Conservation (phyloP, 2,113 vertebrate species). For the Tylochromis polylepis region DNA sequence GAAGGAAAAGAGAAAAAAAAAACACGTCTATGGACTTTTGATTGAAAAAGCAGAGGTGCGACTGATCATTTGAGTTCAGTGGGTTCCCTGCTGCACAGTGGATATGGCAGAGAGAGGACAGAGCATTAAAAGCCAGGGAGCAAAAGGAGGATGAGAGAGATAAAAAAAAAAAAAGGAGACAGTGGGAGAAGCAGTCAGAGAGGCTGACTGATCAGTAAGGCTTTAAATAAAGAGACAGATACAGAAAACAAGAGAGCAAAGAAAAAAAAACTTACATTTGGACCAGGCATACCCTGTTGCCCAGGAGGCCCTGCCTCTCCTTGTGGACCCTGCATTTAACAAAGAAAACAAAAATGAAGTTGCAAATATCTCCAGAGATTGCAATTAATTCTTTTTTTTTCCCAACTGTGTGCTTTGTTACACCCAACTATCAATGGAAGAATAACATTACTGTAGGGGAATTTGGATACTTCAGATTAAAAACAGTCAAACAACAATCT, state of each 20-base stretch:
- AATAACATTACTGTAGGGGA: neutral
- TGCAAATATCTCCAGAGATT: neutral
- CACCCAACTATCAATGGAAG: neutral
- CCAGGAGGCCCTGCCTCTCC: constrained; percentile 91
- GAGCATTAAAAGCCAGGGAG: neutral
- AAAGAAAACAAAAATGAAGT: neutral
- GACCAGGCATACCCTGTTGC: constrained; percentile 90
- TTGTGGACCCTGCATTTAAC: constrained; percentile 82
- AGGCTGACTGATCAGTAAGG: neutral
- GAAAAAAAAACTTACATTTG: constrained; percentile 79
- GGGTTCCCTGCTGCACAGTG: neutral
- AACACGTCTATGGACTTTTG: neutral
- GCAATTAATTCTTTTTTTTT: neutral
- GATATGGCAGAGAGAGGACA: neutral
- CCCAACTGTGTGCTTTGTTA: neutral
- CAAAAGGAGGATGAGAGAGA: neutral
- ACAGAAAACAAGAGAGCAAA: neutral
- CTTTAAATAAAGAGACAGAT: neutral
- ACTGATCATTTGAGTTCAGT: neutral
- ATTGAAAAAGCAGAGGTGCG: constrained; percentile 23
- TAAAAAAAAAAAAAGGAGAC: neutral
- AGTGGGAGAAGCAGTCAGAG: neutral
- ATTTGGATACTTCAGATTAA: neutral
- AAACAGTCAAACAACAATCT: neutral
- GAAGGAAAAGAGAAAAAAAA: neutral